Percentiles rank a stretch among this genome's conserved stretches.
Conservation (phyloP, 2,888 invertebrate species). For the Brachyopa scutellaris region DNA sequence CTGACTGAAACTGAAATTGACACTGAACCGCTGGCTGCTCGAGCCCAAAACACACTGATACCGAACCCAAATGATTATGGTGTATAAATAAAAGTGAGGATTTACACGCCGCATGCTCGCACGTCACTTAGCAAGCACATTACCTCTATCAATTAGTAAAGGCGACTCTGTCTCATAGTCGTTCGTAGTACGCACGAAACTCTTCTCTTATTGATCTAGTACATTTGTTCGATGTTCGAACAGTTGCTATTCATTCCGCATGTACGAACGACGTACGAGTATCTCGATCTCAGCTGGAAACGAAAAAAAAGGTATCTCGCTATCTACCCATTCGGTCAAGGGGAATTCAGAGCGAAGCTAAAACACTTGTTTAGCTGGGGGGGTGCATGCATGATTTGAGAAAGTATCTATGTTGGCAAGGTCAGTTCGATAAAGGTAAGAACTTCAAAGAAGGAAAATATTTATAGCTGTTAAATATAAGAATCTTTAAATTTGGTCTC, state of each 20-base stretch:
- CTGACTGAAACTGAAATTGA: constrained; percentile 39
- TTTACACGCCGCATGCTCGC: constrained; percentile 29
- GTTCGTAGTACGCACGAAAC: background rate
- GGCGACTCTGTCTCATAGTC: background rate
- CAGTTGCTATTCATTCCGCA: too few relatives aligned
- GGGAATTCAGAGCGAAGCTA: constrained; percentile 3
- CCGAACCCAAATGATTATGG: constrained; percentile 42
- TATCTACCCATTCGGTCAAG: constrained; percentile 51
- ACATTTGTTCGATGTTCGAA: constrained; percentile 45
- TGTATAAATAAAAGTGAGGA: constrained; percentile 67
- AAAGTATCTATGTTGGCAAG: constrained; percentile 8
- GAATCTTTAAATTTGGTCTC: too few relatives aligned
- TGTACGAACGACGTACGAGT: too few relatives aligned
- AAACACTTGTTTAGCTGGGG: background rate
- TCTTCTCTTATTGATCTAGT: constrained; percentile 40
- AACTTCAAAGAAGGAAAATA: background rate
- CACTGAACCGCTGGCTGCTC: constrained; percentile 55
- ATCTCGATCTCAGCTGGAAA: background rate
- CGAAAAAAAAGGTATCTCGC: background rate
- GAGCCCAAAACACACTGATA: constrained; percentile 65
- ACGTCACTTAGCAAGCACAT: constrained; percentile 62
- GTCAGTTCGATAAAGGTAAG: constrained; percentile 2
- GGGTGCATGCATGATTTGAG: background rate
- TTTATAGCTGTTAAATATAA: too few relatives aligned
- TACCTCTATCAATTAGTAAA: constrained; percentile 63